Base-by-base conservation (phyloP, 1,140 invertebrate genomes). In the Phocides pigmalion region DNA sequence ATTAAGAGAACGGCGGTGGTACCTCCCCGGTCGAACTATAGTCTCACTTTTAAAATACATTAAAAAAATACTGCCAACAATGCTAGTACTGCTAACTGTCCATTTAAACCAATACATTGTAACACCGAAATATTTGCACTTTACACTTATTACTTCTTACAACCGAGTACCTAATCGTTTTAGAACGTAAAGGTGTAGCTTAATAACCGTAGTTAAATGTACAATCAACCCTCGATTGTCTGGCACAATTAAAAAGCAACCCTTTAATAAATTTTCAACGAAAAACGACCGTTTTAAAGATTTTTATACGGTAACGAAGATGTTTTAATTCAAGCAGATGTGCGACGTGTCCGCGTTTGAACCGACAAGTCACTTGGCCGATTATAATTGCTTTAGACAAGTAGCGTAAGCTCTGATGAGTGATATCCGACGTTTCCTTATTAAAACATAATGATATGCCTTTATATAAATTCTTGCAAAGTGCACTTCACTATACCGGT, bases 311-410 rank as follows among this genome's bases (percentile, higher is more conserved):
- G 68, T 74, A 78, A 76, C 72, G 64, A 66, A 62, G 64, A 54
- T 58, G 35, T 71, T 76, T 79, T 78, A 82, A 80, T 76, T 66
- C 42, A 62, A 50, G 80, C 80, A 82, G 80, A 82, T 82, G 80
- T 19, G 14, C 20, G 20, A 39, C 32, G 14, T 42, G 46, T 62
- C 49, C 16, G 58, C 73, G 71, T 78, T 82, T 64, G 63, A 61
- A 73, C 19, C 6, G 15, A 19, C 39, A 16, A 62, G 44, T 62
- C 32, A 46, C 58, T 70, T 50, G 63, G 58, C 12, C 56, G 41
- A 20, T 53, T 4, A 35, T 62, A 42, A 59, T 63, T 50, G 15
- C 32, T 61, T 25, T 44, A 9, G 37, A 32, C 50, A 37, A n/a
- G 20, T 28, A 19, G 16, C 17, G 9, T 46, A 14, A 28, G 25